Evolutionary conservation across 2,113 vertebrate species (phyloP).

Genomic region (Peucedramus taeniatus): DNA sequence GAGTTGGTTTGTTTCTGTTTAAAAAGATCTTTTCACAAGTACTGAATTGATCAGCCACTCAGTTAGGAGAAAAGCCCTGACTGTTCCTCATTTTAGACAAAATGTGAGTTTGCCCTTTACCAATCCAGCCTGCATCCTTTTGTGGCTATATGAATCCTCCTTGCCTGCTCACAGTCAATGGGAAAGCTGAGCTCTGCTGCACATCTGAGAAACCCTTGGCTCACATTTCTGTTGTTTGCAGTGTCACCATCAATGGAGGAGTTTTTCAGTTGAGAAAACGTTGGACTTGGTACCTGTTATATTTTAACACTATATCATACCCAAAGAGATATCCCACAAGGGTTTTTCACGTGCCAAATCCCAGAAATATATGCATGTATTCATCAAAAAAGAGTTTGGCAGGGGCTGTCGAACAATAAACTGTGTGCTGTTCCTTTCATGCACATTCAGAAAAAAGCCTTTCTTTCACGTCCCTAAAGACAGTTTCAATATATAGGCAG

Average conservation of each 20-base stretch:
- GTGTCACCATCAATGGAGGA: not conserved
- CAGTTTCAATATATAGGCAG: not conserved
- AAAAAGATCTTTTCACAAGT: not conserved
- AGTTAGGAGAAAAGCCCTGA: not conserved
- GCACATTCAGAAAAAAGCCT: not conserved
- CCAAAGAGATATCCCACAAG: not conserved
- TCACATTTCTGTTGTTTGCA: not conserved
- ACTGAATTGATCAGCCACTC: not conserved
- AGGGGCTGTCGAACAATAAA: not conserved
- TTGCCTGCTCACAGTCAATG: not conserved
- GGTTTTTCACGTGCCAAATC: not conserved
- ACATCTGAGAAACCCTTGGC: not conserved
- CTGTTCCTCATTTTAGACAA: not conserved
- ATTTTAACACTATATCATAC: not conserved
- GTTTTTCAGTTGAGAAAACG: not conserved
- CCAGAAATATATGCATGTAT: not conserved
- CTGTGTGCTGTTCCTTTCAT: not conserved
- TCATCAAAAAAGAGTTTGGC: not conserved
- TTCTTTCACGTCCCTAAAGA: not conserved
- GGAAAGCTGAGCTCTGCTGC: not conserved
- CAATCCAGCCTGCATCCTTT: not conserved
- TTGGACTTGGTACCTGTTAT: not conserved
- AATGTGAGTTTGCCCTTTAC: not conserved
- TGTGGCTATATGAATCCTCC: not conserved
- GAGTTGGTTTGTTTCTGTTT: not conserved